Percentiles rank a stretch among this genome's conserved stretches.
Conservation (phyloP, 2,113 vertebrate genomes). For the Psammodynastes pulverulentus region DNA sequence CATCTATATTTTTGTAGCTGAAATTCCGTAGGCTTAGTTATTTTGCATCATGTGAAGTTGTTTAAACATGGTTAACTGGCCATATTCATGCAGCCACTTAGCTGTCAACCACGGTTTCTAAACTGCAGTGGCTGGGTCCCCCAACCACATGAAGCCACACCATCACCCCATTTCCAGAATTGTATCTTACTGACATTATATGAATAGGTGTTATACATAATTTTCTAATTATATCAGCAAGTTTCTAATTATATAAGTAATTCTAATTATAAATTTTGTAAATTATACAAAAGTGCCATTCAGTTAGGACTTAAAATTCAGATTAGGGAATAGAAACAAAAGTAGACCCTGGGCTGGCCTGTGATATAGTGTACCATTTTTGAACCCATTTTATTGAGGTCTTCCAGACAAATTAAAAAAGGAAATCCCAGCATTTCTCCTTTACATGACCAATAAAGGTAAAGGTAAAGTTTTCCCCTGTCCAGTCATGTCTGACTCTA, state of each 20-base stretch:
- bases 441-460: background rate
- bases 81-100: background rate
- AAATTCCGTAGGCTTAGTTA: background rate
- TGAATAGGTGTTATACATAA: background rate
- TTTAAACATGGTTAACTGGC: background rate
- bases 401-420: background rate
- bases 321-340: background rate
- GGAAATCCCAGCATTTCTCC: background rate
- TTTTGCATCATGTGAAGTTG: background rate
- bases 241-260: no score
- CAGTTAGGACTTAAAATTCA: background rate
- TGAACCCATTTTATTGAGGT: background rate
- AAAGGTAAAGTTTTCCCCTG: background rate
- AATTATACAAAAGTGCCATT: background rate
- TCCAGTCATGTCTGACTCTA: background rate
- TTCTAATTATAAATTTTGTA: background rate
- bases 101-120: background rate
- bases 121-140: background rate
- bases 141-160: background rate
- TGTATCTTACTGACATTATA: background rate
- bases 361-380: background rate
- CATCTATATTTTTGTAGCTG: background rate
- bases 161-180: background rate
- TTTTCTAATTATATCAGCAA: background rate
- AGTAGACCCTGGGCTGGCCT: background rate